Base-by-base conservation (phyloP, 2,113 vertebrate genomes). In the Siphamia tubifer region DNA sequence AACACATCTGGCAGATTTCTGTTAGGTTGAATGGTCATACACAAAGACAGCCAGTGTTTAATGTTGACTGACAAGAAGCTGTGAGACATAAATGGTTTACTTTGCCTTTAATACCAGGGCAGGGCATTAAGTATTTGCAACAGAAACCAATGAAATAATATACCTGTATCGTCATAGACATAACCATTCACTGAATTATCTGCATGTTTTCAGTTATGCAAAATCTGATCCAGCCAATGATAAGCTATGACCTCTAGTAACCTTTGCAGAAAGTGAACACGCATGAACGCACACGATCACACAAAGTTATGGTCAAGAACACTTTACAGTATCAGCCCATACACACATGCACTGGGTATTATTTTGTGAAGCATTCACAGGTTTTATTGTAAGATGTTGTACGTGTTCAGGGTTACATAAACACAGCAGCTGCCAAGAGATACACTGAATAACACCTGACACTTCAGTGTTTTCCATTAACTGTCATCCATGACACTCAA, bases 11-110 rank as follows among this genome's bases (percentile, higher is more conserved):
- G 56, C 54, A 73, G 56, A 82, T 83, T 82, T 88, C 53, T 89
- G 64, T 87, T 78, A 62, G 83, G 74, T 66, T 68, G 35, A 83
- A 23, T 70, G 58, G 65, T 30, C 32, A 3, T 7, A 64, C 61
- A 92, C 84, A 91, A 89, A 89, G 86, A 69, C 32, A 71, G 31
- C 34, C 67, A 77, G 75, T 89, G 88, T 91, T 89, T 24, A 2
- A 27, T 21, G 20, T 58, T 78, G 62, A 84, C 58, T 83, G 84
- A 83, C 72, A n/a, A 86, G 72, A 74, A 79, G 86, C 68, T 76
- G 52, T 45, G 58, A 72, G 61, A 82, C 62, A 78, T 74, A 85
- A 89, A 90, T 75, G 65, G 85, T 91, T 89, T 87, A 89, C 73
- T 69, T 55, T 55, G 65, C 36, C 49, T 62, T 64, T 83, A 75